Evolutionary conservation across 2,113 vertebrate genomes (phyloP).

Genomic region (Gallinago undulata): DNA sequence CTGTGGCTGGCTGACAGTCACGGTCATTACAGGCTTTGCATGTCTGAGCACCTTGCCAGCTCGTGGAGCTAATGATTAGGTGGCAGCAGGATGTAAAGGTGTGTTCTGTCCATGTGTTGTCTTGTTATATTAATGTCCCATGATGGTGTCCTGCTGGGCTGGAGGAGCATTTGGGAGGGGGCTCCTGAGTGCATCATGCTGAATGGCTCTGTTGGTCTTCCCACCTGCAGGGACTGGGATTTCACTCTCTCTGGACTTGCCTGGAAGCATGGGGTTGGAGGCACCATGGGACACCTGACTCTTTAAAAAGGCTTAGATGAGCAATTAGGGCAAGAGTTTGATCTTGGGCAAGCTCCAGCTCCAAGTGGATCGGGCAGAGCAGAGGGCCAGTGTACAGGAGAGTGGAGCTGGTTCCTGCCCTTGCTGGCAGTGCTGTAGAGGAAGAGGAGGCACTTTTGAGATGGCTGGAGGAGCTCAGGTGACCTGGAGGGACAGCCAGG

Average conservation of each 20-base stretch:
- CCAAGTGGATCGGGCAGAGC: background rate
- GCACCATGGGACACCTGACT: accelerated
- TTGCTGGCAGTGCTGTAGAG: background rate
- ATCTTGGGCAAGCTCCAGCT: background rate
- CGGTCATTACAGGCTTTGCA: background rate
- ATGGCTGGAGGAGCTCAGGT: background rate
- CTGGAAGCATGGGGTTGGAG: background rate
- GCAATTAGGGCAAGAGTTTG: background rate
- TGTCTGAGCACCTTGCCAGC: background rate
- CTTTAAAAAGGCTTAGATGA: background rate
- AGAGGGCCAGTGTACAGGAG: background rate
- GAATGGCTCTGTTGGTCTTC: background rate
- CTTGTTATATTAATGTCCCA: background rate
- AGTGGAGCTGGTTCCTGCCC: background rate
- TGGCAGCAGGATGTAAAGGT: background rate
- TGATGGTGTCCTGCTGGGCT: background rate
- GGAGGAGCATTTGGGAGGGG: background rate
- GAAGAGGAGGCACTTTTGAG: background rate
- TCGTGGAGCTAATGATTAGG: accelerated
- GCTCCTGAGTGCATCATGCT: background rate
- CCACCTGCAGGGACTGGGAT: background rate
- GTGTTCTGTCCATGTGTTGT: background rate
- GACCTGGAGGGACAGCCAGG: background rate
- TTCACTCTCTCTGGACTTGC: background rate
- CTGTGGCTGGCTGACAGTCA: background rate